A percentile compares a stretch with the other conserved stretches of the same genome.
These are phyloP conservation scores for Microcebus lehilahytsara DNA, from an alignment of 2,113 vertebrate species.

Conservation along the genomic window DNA sequence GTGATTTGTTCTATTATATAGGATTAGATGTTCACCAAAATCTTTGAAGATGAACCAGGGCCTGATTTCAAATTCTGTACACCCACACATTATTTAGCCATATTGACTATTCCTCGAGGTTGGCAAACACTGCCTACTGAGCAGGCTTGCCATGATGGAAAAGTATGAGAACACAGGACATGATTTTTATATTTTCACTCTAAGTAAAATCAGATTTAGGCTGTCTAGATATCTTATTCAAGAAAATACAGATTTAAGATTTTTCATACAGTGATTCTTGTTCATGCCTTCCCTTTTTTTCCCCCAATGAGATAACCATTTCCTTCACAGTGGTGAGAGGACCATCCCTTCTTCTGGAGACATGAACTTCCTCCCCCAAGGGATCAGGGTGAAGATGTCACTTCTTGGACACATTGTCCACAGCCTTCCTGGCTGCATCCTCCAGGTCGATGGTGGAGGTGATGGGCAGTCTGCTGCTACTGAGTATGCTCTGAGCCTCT, in stretches of 20 bases:
- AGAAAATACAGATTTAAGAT: too few species aligned
- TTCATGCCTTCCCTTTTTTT: not conserved
- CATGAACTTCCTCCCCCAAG: not conserved
- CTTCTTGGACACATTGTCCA: slow-evolving; percentile 91
- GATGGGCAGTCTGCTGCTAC: slow-evolving; percentile 94
- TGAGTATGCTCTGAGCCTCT: slow-evolving; percentile 95
- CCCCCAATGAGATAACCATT: not conserved
- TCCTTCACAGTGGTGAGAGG: slow-evolving; percentile 39
- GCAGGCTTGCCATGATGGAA: not conserved
- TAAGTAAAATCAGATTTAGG: too few species aligned
- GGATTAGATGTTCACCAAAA: not conserved
- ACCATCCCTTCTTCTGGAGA: not conserved
- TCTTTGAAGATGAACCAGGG: not conserved
- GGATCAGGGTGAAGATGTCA: slow-evolving; percentile 60
- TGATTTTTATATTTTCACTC: not conserved
- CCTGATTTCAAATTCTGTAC: not conserved
- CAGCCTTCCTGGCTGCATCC: slow-evolving; percentile 95
- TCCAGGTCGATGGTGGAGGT: slow-evolving; percentile 91
- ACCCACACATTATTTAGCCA: not conserved
- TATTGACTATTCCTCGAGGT: not conserved
- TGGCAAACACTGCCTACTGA: not conserved
- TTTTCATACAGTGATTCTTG: not conserved
- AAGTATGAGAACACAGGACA: not conserved
- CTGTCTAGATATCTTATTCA: too few species aligned
- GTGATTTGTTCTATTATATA: not conserved